Percentiles rank a stretch among this genome's conserved stretches.
Conservation (phyloP, 2,797 vertebrate species). For the Xenops minutus region DNA sequence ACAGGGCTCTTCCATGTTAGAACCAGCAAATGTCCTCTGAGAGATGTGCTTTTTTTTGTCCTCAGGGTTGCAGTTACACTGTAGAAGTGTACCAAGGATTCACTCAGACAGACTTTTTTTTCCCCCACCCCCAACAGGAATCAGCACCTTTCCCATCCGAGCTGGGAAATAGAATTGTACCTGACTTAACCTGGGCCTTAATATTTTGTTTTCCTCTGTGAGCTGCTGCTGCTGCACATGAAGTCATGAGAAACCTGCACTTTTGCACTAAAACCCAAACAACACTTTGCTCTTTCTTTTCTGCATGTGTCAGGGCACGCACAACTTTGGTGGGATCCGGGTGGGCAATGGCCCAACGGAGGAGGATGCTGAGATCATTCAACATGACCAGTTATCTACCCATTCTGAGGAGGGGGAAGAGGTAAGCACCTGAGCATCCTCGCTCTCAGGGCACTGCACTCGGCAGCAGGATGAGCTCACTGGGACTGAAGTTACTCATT, state of each 20-base stretch:
- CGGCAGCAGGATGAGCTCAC: background rate
- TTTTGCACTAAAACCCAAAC: slow-evolving; percentile 56
- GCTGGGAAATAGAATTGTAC: background rate
- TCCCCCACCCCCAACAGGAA: slow-evolving; percentile 17
- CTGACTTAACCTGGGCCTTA: slow-evolving; percentile 13
- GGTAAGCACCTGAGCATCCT: slow-evolving; percentile 77
- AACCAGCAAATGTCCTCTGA: background rate
- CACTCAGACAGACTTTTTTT: background rate
- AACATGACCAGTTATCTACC: slow-evolving; percentile 94
- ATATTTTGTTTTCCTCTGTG: slow-evolving; percentile 2
- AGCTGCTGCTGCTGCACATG: slow-evolving; percentile 46
- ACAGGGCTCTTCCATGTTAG: background rate
- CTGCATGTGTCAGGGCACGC: slow-evolving; percentile 85
- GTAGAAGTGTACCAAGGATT: background rate
- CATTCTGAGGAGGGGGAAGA: slow-evolving; percentile 92
- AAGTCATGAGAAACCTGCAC: background rate
- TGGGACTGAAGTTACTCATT: background rate
- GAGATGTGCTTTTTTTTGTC: background rate
- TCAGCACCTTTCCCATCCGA: slow-evolving; percentile 21
- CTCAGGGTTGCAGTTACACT: background rate
- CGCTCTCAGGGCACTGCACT: background rate
- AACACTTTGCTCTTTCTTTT: slow-evolving; percentile 73
- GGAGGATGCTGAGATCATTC: slow-evolving; percentile 97
- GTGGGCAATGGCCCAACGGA: slow-evolving; percentile 97
- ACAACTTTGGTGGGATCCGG: slow-evolving; percentile 94